Conservation (phyloP, 2,113 vertebrate species). For the Tonatia bakeri region DNA sequence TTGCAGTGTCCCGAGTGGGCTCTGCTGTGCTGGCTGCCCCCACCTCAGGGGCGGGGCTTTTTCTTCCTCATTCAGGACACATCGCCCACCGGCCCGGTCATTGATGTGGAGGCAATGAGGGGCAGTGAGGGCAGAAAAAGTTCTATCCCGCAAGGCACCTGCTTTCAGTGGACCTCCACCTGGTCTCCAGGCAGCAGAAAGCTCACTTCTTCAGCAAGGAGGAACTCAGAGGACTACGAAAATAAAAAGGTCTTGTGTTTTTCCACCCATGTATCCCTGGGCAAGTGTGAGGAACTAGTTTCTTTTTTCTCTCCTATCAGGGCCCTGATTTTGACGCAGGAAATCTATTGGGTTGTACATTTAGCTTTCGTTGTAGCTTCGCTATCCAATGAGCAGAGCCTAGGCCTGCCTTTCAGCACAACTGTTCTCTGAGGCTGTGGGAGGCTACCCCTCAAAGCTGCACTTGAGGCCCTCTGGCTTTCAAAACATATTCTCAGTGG, state of each 20-base stretch:
- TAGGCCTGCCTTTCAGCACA: background rate
- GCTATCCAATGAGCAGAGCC: background rate
- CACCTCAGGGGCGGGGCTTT: rapidly evolving
- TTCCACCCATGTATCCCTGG: too few relatives aligned
- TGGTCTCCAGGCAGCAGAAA: background rate
- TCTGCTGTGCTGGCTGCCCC: background rate
- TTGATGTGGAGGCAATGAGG: background rate
- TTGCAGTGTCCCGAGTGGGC: background rate
- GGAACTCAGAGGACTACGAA: background rate
- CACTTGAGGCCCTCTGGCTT: background rate
- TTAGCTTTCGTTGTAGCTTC: background rate
- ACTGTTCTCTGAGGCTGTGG: background rate
- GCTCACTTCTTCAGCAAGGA: background rate
- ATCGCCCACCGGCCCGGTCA: background rate
- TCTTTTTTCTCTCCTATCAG: background rate
- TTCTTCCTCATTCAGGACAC: background rate
- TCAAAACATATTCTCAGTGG: background rate
- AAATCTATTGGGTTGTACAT: background rate
- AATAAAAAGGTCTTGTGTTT: background rate
- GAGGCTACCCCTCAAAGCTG: background rate
- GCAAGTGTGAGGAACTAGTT: background rate
- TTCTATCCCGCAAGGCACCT: background rate
- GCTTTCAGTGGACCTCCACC: background rate
- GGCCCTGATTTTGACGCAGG: background rate
- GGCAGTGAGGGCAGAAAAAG: background rate